Base-by-base conservation (phyloP, 2,888 invertebrate species). In the Bibio marci region DNA sequence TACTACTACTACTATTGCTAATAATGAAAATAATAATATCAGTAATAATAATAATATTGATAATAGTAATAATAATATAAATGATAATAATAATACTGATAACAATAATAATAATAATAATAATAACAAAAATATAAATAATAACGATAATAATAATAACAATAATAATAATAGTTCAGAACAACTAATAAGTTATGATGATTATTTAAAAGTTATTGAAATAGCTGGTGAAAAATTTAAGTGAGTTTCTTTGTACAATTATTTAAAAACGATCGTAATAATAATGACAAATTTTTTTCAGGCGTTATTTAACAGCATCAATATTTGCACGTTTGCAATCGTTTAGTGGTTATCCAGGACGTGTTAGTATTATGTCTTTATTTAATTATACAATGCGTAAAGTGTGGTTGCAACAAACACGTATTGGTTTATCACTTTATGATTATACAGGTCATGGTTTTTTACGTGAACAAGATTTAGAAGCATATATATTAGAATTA, bases 381-480 rank as follows among this genome's bases (percentile, higher is more conserved):
- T 94, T 92, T 59, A 94, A 92, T 62, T 95, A 94, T 54, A 81
- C 90, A 1, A 88, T 92, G 90, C 69, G 88, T 12, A 82, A 92
- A 55, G 87, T 91, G 7, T 95, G 94, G 92, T 64, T 91, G 35
- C 85, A 88, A 53, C 92, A 95, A 63, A 92, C 92, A 0, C 70
- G 94, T 53, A 88, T 95, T 40, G 91, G 92, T 0, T 67, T 95
- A 18, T 88, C 91, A 0, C 65, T 94, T 26, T 94, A 94, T 57
- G 95, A 97, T 59, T 80, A 82, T 35, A 79, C 83, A 2, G 95
- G 95, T 0, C 87, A 90, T 56, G 91, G 91, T 12, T 90, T 80
- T 54, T 68, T 91, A 7, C 72, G 80, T 42, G 90, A 90, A 64
- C 64, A 88, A 80, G 92, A 95, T 56, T 64, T 97, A 49, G 94